phyloP scores from a whole-genome alignment of 2,797 vertebrate species.

The Molossus alvarezi region DNA sequence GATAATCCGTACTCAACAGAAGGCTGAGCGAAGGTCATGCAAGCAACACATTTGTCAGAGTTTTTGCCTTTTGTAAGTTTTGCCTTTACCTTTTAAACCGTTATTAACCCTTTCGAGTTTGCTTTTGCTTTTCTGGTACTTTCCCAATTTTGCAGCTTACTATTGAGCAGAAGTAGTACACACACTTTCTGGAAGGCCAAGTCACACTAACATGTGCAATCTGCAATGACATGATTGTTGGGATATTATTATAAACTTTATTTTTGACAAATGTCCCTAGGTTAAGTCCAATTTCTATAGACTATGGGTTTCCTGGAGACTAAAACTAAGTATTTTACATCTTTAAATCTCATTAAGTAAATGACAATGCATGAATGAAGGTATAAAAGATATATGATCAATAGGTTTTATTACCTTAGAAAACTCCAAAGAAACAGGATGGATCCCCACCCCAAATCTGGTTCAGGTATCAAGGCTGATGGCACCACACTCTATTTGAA shows the following conservation, averaged over 20 bases:
- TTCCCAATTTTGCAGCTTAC: neutral
- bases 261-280: neutral
- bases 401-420: neutral
- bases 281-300: neutral
- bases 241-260: neutral
- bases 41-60: too few relatives aligned
- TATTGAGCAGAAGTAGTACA: neutral
- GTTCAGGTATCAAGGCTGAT: neutral
- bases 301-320: neutral
- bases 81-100: too few relatives aligned
- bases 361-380: neutral
- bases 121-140: neutral
- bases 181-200: neutral
- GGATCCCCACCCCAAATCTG: neutral
- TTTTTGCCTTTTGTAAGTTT: too few relatives aligned
- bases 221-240: neutral
- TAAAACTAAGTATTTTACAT: constrained; percentile 15
- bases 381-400: neutral
- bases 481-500: neutral
- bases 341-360: neutral
- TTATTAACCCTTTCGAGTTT: neutral
- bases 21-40: too few relatives aligned
- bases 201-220: neutral
- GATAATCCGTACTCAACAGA: too few relatives aligned
- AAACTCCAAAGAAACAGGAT: neutral